Conservation (phyloP, 2,113 vertebrate species). For the Connochaetes taurinus region DNA sequence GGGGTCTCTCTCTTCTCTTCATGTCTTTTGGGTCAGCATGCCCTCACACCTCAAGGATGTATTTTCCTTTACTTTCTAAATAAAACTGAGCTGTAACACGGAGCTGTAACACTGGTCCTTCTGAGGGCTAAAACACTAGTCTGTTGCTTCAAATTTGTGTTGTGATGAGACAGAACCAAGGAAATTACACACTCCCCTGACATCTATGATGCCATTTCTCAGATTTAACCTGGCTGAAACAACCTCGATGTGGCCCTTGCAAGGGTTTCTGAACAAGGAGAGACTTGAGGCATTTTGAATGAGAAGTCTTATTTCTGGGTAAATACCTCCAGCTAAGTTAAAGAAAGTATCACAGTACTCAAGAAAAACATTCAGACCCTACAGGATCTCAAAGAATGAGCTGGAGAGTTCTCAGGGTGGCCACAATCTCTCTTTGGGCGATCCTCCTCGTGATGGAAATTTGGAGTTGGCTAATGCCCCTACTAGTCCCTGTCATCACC, state of each 20-base stretch:
- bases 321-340: background rate
- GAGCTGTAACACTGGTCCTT: background rate
- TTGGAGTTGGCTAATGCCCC: background rate
- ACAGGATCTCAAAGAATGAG: background rate
- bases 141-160: background rate
- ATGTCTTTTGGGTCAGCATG: background rate
- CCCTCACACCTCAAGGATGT: background rate
- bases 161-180: background rate
- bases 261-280: background rate
- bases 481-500: background rate
- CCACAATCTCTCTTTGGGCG: background rate
- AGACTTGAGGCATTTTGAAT: background rate
- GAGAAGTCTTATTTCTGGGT: background rate
- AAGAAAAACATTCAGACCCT: background rate
- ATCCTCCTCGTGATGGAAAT: background rate
- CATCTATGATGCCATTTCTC: background rate
- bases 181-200: background rate
- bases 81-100: background rate
- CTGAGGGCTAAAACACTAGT: background rate
- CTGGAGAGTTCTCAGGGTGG: background rate
- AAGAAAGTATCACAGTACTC: background rate
- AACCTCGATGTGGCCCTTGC: background rate
- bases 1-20: background rate
- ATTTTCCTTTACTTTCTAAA: background rate
- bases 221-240: background rate